Conservation (phyloP, 2,797 vertebrate species). For the Characodon lateralis region DNA sequence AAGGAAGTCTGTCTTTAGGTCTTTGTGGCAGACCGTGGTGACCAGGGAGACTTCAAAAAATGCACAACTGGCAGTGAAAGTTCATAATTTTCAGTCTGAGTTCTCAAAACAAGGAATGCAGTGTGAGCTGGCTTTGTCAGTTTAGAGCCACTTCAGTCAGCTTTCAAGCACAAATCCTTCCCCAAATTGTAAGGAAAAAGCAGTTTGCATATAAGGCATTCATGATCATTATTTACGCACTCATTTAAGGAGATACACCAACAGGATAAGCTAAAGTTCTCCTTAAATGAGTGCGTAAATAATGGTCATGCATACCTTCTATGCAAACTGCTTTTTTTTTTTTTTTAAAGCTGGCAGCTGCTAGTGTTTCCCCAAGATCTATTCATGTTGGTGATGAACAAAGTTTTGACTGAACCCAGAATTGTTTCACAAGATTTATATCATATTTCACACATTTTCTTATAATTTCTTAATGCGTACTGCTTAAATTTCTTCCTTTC, state of each 20-base stretch:
- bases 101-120: conserved; percentile 10
- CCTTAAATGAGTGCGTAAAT: not conserved
- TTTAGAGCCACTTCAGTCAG: conserved; percentile 38
- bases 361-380: not conserved
- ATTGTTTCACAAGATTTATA: too few species aligned
- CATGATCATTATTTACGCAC: not conserved
- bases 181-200: too few species aligned
- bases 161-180: not conserved
- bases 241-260: not conserved
- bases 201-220: not conserved
- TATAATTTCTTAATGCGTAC: too few species aligned
- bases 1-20: conserved; percentile 53
- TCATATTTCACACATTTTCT: too few species aligned
- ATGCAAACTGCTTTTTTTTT: not conserved
- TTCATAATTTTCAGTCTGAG: conserved; percentile 27
- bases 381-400: not conserved
- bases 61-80: conserved; percentile 59
- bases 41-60: conserved; percentile 57
- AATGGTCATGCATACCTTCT: not conserved
- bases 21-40: conserved; percentile 62
- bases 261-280: not conserved
- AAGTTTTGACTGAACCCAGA: not conserved
- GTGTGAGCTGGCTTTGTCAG: conserved; percentile 5
- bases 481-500: too few species aligned
- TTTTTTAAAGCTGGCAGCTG: not conserved